Evolutionary conservation across 2,888 invertebrate genomes (phyloP).

Genomic region (Podotricha telesiphe): DNA sequence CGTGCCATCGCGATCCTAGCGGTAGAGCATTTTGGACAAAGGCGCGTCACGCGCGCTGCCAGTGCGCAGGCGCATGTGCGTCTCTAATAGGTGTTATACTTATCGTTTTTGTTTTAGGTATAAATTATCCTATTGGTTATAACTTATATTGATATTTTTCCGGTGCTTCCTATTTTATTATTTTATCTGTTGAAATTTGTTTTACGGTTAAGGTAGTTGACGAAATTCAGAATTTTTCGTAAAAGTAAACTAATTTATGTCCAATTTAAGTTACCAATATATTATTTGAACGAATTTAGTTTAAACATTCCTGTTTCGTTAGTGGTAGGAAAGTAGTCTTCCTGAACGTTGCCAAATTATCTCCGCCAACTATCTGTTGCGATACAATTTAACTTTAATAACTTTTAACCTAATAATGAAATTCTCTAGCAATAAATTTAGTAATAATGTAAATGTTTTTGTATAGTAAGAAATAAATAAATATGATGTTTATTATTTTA

Average conservation of each 20-base stretch:
- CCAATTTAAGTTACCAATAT: constrained; percentile 78
- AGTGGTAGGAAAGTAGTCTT: constrained; percentile 83
- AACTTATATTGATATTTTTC: constrained; percentile 66
- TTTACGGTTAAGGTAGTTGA: constrained; percentile 74
- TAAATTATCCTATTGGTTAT: constrained; percentile 63
- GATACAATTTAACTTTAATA: constrained; percentile 74
- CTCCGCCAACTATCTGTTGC: constrained; percentile 80
- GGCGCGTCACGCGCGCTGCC: constrained; percentile 20
- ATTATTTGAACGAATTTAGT: constrained; percentile 82
- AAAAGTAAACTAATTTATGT: constrained; percentile 64
- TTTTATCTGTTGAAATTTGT: constrained; percentile 79
- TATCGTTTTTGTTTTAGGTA: constrained; percentile 55
- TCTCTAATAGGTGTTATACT: constrained; percentile 46
- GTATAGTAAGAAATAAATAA: constrained; percentile 73
- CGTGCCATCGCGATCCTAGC: constrained; percentile 32
- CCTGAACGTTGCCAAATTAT: constrained; percentile 83
- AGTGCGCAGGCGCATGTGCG: constrained; percentile 25
- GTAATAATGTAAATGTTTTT: constrained; percentile 81
- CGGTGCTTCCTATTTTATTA: constrained; percentile 79
- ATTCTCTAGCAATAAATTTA: constrained; percentile 82
- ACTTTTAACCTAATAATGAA: constrained; percentile 77
- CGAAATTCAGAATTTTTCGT: constrained; percentile 61
- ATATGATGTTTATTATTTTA: constrained; percentile 67
- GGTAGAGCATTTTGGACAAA: constrained; percentile 17
- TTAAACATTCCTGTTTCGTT: constrained; percentile 81